Percentiles rank a stretch among this genome's conserved stretches.
Evolutionary conservation across 2,888 invertebrate genomes (phyloP).

Genomic region (Pachydiplax longipennis): DNA sequence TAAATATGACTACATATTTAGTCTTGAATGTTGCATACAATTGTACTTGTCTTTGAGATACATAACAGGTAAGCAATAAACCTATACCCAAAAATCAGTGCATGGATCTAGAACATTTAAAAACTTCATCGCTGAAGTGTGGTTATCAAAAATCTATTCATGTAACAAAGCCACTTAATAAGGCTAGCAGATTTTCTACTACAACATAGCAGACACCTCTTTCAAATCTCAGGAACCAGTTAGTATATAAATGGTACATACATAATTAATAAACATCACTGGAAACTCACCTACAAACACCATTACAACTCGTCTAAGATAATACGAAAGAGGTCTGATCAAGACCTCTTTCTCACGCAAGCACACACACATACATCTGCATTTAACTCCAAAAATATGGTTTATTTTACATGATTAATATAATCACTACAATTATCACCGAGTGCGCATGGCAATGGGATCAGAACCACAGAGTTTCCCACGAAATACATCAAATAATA

Average conservation of each 20-base stretch:
- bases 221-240: conserved; percentile 34
- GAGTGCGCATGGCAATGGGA: conserved; percentile 46
- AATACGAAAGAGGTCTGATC: background rate
- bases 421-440: conserved; percentile 47
- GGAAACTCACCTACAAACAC: conserved; percentile 41
- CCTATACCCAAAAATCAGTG: conserved; percentile 24
- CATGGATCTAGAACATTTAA: conserved; percentile 39
- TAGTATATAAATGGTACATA: conserved; percentile 38
- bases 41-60: conserved; percentile 46
- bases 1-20: conserved; percentile 45
- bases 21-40: conserved; percentile 45
- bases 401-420: conserved; percentile 47
- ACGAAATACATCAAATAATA: conserved; percentile 46
- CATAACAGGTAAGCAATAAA: conserved; percentile 27
- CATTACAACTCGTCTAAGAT: conserved; percentile 38
- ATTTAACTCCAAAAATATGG: conserved; percentile 46
- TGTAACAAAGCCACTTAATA: conserved; percentile 44
- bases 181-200: conserved; percentile 46
- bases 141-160: conserved; percentile 37
- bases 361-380: conserved; percentile 8
- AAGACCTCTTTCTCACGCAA: conserved; percentile 1
- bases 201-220: conserved; percentile 43
- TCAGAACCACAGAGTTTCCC: conserved; percentile 43
- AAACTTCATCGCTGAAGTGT: conserved; percentile 36
- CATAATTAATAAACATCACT: conserved; percentile 21